Evolutionary conservation across 23 tunicate genomes (phyloP).

Genomic region (Corella eumyota): DNA sequence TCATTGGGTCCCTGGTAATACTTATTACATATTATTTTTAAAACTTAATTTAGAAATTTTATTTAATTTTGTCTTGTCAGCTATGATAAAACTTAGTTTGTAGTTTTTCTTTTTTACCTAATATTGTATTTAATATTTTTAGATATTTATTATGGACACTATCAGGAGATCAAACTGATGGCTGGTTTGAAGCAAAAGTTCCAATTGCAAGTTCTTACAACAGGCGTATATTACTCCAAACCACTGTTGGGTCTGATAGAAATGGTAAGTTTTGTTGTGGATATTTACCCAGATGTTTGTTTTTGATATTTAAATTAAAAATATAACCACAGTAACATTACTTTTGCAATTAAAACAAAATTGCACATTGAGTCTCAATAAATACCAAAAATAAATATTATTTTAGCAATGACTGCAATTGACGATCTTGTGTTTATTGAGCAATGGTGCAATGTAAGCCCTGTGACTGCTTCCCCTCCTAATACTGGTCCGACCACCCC

Average conservation of each 20-base stretch:
- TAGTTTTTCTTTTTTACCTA: too few species aligned
- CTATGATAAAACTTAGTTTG: too few species aligned
- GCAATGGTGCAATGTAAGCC: conserved; percentile 11
- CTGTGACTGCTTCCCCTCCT: conserved; percentile 16
- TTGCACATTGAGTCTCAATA: too few species aligned
- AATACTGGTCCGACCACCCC: conserved; percentile 33
- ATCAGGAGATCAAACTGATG: conserved; percentile 13
- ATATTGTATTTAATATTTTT: background rate
- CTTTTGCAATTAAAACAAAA: too few species aligned
- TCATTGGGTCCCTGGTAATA: too few species aligned
- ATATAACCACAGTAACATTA: background rate
- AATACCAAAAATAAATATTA: too few species aligned
- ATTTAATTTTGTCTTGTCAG: too few species aligned
- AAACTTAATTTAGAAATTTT: too few species aligned
- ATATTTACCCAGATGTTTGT: too few species aligned
- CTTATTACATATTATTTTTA: too few species aligned
- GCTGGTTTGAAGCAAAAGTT: conserved; percentile 25
- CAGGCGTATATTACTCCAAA: conserved; percentile 34
- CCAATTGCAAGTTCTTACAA: conserved; percentile 38
- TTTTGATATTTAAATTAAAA: background rate
- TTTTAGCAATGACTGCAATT: conserved; percentile 38
- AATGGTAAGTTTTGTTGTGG: conserved; percentile 25
- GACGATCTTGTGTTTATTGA: conserved; percentile 40
- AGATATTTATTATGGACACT: conserved; percentile 56
- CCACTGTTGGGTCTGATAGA: conserved; percentile 1